Base-by-base conservation (phyloP, 1,140 invertebrate genomes). In the Cherax destructor region DNA sequence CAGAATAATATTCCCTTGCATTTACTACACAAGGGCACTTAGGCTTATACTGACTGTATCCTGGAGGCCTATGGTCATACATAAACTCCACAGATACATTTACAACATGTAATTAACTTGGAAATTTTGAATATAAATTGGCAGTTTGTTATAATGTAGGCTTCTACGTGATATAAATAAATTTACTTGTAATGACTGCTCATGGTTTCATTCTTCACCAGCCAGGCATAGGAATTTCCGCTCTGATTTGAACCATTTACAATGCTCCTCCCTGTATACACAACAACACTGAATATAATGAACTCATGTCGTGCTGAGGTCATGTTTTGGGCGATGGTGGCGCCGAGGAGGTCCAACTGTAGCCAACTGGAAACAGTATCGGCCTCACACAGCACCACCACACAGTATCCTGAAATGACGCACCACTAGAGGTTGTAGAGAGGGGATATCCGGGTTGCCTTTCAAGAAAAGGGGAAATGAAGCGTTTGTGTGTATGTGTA, bases 381-480 rank as follows among this genome's bases (percentile, higher is more conserved):
- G 21, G 7, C 4, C 4, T 30, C n/a, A 6, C 13, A 13, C 65
- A 16, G 21, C 21, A 18, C 65, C 13, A 69, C 69, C 1, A 74
- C 69, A 9, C 69, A 74, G n/a, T 5, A 9, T 30, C 9, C 69
- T 74, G 69, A 30, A 74, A 74, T 30, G 69, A 74, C 69, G 69
- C 69, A 11, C n/a, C 69, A 74, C 9, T 10, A 56, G 69, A 30
- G 69, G 69, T 30, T 74, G n/a, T 74, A 74, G 16, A 10, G 69
- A 74, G 69, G 16, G 69, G 24, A 74, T 74, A 74, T 74, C 69
- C 69, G 69, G 69, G 69, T 11, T 30, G 69, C 6, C 69, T 30
- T 74, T n/a, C 69, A 83, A 83, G 50, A 49, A 79, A 79, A 56
- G 81, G 16, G 81, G 81, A 47, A n/a, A 21, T 56, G 9, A 21